These are phyloP conservation scores for Volucella bombylans DNA, from an alignment of 2,888 invertebrate species.

Conservation along the genomic window DNA sequence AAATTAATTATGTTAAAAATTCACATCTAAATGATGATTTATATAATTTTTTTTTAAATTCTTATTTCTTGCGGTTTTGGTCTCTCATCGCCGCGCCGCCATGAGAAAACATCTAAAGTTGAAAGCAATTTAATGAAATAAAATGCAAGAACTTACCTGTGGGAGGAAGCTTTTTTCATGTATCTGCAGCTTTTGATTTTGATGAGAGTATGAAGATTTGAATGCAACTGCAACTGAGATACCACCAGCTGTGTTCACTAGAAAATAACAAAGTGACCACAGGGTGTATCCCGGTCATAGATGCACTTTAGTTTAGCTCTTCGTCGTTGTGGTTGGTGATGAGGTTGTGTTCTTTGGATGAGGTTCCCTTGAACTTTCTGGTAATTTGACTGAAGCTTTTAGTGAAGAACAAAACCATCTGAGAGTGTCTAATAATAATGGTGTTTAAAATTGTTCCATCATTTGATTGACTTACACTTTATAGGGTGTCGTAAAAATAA, in stretches of 20 bases:
- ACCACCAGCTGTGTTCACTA: conserved; percentile 99
- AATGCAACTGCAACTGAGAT: conserved; percentile 91
- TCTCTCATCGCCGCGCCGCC: conserved; percentile 9
- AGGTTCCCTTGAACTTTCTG: conserved; percentile 34
- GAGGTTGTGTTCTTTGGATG: conserved; percentile 54
- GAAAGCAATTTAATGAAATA: conserved; percentile 41
- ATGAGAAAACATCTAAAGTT: conserved; percentile 38
- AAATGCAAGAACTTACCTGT: conserved; percentile 54
- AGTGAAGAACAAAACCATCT: conserved; percentile 44
- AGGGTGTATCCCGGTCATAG: conserved; percentile 97
- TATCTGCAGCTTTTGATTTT: conserved; percentile 49
- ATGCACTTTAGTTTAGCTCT: conserved; percentile 77
- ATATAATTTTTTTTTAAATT: conserved; percentile 24
- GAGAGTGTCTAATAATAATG: conserved; percentile 29
- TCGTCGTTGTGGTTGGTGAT: not conserved
- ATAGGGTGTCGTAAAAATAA: no score
- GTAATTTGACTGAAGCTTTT: conserved; percentile 8
- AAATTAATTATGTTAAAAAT: conserved; percentile 18
- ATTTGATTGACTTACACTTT: no score
- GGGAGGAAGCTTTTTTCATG: conserved; percentile 37
- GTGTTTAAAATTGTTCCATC: conserved; percentile 23
- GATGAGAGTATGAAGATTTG: conserved; percentile 74
- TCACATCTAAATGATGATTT: conserved; percentile 52
- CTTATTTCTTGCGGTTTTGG: conserved; percentile 20
- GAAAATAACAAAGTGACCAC: conserved; percentile 92